Evolutionary conservation across 2,888 invertebrate species (phyloP).

Genomic region (Dexiosoma caninum): DNA sequence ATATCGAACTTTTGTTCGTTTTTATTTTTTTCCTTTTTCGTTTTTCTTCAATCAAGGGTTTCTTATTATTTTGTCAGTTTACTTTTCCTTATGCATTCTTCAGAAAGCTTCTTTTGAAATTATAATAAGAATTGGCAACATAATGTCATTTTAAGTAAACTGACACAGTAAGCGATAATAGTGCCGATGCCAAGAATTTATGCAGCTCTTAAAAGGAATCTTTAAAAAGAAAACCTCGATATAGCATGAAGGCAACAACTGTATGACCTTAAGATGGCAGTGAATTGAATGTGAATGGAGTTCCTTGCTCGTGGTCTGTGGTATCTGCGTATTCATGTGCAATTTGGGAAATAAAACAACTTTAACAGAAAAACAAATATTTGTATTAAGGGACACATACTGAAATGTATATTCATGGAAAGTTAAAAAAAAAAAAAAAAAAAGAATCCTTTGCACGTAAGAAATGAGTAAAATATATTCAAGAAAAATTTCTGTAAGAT

Average conservation of each 20-base stretch:
- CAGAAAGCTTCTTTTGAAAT: conserved; percentile 27
- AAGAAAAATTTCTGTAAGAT: conserved; percentile 28
- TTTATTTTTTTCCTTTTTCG: background rate
- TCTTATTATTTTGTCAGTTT: conserved; percentile 33
- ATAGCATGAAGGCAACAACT: background rate
- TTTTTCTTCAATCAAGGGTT: conserved; percentile 18
- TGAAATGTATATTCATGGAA: background rate
- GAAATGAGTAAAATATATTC: conserved; percentile 27
- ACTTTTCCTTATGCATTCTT: conserved; percentile 5
- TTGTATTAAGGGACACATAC: background rate
- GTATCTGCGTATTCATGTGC: conserved; percentile 30
- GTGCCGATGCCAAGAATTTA: conserved; percentile 3
- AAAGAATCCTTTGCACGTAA: background rate
- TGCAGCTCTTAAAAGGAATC: background rate
- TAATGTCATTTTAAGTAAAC: conserved; percentile 57
- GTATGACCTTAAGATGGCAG: conserved; percentile 11
- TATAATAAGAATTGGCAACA: conserved; percentile 53
- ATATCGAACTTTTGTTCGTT: background rate
- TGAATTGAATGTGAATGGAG: background rate
- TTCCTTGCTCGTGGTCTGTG: background rate
- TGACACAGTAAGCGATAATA: conserved; percentile 66
- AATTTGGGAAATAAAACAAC: conserved; percentile 27
- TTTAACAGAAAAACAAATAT: background rate
- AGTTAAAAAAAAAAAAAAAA: too few relatives aligned
- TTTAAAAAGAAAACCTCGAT: background rate